Evolutionary conservation across 1,140 invertebrate species (phyloP).

Genomic region (Cataglyphis hispanica): DNA sequence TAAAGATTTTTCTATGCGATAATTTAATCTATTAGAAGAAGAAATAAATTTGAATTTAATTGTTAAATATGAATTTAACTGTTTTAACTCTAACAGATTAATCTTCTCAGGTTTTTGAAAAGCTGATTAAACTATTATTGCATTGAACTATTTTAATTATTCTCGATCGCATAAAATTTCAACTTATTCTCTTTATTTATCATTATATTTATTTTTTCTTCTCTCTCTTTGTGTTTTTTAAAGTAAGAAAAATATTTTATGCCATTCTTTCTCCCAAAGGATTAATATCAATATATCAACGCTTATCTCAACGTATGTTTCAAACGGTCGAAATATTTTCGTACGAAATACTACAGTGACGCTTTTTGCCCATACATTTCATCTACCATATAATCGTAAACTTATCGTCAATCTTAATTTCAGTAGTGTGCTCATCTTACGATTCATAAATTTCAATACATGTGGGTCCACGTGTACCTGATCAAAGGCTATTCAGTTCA

Average conservation of each 20-base stretch:
- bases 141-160: conserved; percentile 10
- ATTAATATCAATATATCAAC: background rate
- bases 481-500: conserved; percentile 61
- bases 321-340: background rate
- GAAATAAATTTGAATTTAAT: background rate
- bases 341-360: background rate
- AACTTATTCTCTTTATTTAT: background rate
- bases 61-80: background rate
- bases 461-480: conserved; percentile 74
- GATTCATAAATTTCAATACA: conserved; percentile 64
- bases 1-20: background rate
- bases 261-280: background rate
- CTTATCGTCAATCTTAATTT: conserved; percentile 65
- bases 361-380: background rate
- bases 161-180: background rate
- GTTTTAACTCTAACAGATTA: conserved; percentile 15
- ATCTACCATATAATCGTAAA: conserved; percentile 11
- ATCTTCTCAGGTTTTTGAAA: conserved; percentile 17
- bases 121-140: conserved; percentile 5
- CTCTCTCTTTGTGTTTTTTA: background rate
- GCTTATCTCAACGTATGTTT: background rate
- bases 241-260: background rate
- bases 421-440: conserved; percentile 6
- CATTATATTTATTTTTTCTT: background rate
- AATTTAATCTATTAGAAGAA: background rate